Evolutionary conservation across 1,140 invertebrate genomes (phyloP).

Genomic region (Pteromalus puparum): DNA sequence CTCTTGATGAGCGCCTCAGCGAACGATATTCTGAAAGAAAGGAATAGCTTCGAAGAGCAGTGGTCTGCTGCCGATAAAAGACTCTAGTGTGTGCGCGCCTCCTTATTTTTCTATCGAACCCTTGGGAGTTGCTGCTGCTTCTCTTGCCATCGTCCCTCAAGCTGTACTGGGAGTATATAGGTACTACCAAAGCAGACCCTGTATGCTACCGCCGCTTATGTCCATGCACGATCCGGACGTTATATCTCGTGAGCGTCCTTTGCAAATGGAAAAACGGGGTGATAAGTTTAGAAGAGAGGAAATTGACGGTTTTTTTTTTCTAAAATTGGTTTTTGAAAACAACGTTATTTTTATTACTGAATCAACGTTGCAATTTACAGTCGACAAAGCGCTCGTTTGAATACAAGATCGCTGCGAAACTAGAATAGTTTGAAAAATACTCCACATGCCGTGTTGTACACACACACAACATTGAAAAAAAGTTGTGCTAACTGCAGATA

Average conservation of each 20-base stretch:
- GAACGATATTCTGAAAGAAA: slow-evolving; percentile 8
- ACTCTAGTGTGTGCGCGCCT: slow-evolving; percentile 31
- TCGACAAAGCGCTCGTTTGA: too few relatives aligned
- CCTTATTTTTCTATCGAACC: slow-evolving; percentile 43
- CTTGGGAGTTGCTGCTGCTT: not conserved
- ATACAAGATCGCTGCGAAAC: too few relatives aligned
- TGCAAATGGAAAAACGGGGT: not conserved
- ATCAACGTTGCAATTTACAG: too few relatives aligned
- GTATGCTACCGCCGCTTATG: not conserved
- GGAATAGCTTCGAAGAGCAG: not conserved
- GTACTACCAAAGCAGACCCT: slow-evolving; percentile 9
- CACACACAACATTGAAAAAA: too few relatives aligned
- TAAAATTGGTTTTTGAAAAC: too few relatives aligned
- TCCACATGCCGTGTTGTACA: too few relatives aligned
- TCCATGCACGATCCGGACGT: slow-evolving; percentile 6
- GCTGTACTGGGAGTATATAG: not conserved
- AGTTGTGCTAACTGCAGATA: too few relatives aligned
- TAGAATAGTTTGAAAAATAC: too few relatives aligned
- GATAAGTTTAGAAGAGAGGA: not conserved
- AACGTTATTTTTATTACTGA: too few relatives aligned
- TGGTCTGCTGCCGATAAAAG: slow-evolving; percentile 55
- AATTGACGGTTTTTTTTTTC: too few relatives aligned
- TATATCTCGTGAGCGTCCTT: slow-evolving; percentile 1
- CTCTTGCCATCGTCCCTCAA: not conserved
- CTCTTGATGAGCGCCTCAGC: not conserved